Conservation (phyloP, 2,888 invertebrate species). For the Drosophila longiperda region DNA sequence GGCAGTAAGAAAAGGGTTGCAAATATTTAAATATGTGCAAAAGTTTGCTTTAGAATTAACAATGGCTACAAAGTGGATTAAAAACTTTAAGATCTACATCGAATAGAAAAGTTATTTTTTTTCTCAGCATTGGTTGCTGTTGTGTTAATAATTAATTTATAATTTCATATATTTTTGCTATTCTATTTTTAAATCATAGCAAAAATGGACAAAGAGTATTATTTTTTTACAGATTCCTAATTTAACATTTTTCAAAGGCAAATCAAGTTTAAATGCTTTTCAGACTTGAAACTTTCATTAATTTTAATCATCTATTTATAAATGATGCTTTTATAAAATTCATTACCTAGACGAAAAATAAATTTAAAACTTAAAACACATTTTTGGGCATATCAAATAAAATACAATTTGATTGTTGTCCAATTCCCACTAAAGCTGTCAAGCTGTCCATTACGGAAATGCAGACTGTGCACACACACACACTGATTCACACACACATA, state of each 20-base stretch:
- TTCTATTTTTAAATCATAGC: not conserved
- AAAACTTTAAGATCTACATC: not conserved
- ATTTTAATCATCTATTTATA: too few relatives aligned
- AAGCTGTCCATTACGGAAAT: slow-evolving; percentile 6
- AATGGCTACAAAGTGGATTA: not conserved
- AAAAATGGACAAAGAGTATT: not conserved
- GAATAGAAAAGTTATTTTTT: not conserved
- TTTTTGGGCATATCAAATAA: not conserved
- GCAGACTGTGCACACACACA: not conserved
- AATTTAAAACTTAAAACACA: not conserved
- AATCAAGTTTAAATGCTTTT: not conserved
- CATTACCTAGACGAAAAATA: not conserved
- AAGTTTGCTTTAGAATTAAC: slow-evolving; percentile 36
- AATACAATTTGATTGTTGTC: not conserved
- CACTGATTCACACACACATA: not conserved
- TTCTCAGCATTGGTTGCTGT: not conserved
- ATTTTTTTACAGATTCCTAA: not conserved
- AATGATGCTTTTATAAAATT: not conserved
- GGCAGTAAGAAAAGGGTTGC: slow-evolving; percentile 55
- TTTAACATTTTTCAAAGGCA: not conserved
- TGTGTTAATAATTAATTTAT: not conserved
- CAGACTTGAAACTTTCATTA: not conserved
- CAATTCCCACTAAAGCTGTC: slow-evolving; percentile 19
- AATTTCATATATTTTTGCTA: not conserved
- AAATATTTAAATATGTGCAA: slow-evolving; percentile 38